These are phyloP conservation scores for Pseudorasbora parva DNA, from an alignment of 2,113 vertebrate species.

Conservation along the genomic window DNA sequence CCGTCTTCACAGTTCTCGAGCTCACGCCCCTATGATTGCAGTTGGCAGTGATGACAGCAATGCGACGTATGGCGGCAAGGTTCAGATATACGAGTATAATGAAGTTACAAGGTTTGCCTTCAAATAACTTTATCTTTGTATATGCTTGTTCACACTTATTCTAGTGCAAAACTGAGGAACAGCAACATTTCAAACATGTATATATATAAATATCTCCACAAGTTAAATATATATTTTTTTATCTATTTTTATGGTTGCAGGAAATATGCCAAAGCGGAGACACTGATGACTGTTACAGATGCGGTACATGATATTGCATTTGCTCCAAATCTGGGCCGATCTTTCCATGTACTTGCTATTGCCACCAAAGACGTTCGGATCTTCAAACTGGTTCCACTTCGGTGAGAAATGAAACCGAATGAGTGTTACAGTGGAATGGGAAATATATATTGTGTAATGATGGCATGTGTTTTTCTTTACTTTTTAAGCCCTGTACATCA, in stretches of 20 bases:
- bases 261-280: constrained; percentile 95
- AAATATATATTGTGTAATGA: not conserved
- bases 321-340: constrained; percentile 95
- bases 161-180: not conserved
- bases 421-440: not conserved
- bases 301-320: constrained; percentile 95
- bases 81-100: constrained; percentile 97
- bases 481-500: not conserved
- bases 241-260: constrained; percentile 51
- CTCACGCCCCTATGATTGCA: constrained; percentile 95
- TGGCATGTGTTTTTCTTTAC: not conserved
- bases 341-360: constrained; percentile 94
- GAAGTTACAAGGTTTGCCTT: constrained; percentile 90
- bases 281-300: constrained; percentile 92
- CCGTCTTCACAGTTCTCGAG: constrained; percentile 81
- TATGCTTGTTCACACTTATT: not conserved
- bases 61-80: constrained; percentile 88
- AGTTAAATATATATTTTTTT: too few species aligned
- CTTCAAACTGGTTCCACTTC: constrained; percentile 88
- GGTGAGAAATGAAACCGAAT: not conserved
- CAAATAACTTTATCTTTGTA: constrained; percentile 53
- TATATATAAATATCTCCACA: too few species aligned
- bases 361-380: constrained; percentile 97
- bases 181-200: not conserved
- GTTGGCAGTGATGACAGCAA: constrained; percentile 96